Conservation (phyloP, 1,140 invertebrate species). For the Agrypnia vestita region DNA sequence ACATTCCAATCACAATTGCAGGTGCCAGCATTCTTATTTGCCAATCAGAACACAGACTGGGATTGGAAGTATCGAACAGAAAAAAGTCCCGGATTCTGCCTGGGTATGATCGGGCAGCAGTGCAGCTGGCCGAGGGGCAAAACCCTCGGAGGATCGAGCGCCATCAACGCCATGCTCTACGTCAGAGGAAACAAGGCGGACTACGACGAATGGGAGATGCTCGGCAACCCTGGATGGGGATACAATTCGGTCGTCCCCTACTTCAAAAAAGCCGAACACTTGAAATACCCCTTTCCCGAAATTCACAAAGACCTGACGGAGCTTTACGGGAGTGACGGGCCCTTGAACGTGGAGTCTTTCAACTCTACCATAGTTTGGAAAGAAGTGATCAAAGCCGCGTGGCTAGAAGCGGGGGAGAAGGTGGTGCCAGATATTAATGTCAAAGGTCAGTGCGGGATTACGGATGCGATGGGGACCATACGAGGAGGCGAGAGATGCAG, state of each 20-base stretch:
- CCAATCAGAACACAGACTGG: slow-evolving; percentile 69
- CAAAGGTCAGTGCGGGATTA: slow-evolving; percentile 72
- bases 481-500: slow-evolving; percentile 77
- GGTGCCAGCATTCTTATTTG: slow-evolving; percentile 73
- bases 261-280: slow-evolving; percentile 71
- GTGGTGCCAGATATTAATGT: slow-evolving; percentile 70
- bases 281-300: slow-evolving; percentile 62
- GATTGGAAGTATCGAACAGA: slow-evolving; percentile 82
- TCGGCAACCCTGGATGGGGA: slow-evolving; percentile 75
- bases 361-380: slow-evolving; percentile 60
- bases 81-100: slow-evolving; percentile 73
- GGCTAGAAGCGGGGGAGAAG: slow-evolving; percentile 69
- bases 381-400: slow-evolving; percentile 68
- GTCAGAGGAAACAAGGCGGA: slow-evolving; percentile 79
- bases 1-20: slow-evolving; percentile 63
- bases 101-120: slow-evolving; percentile 68
- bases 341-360: slow-evolving; percentile 66
- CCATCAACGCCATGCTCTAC: slow-evolving; percentile 89
- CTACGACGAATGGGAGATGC: slow-evolving; percentile 77
- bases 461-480: slow-evolving; percentile 71
- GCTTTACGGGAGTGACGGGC: slow-evolving; percentile 66
- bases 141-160: slow-evolving; percentile 83
- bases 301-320: slow-evolving; percentile 64
- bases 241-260: slow-evolving; percentile 79
- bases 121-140: slow-evolving; percentile 82